A percentile compares a stretch with the other conserved stretches of the same genome.
These are phyloP conservation scores for Cheilosia urbana DNA, from an alignment of 2,888 invertebrate genomes.

Conservation along the genomic window DNA sequence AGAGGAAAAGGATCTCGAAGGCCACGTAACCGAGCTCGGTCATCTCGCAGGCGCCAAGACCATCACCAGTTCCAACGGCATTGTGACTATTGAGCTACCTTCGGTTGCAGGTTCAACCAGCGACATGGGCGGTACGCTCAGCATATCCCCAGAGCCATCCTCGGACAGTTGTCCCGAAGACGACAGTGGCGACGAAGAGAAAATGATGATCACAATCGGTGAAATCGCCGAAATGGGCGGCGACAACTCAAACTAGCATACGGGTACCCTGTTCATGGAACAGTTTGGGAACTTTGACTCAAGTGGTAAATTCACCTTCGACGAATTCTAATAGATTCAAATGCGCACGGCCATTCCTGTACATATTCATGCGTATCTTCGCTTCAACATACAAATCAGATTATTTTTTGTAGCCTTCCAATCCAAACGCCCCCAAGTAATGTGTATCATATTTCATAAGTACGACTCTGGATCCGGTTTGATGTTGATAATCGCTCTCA, in stretches of 20 bases:
- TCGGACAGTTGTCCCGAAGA: constrained; percentile 78
- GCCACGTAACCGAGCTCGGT: constrained; percentile 37
- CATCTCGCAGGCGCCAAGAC: constrained; percentile 77
- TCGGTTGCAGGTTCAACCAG: constrained; percentile 81
- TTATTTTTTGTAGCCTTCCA: constrained; percentile 35
- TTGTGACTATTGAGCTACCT: constrained; percentile 82
- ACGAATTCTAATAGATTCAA: constrained; percentile 80
- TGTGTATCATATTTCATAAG: constrained; percentile 42
- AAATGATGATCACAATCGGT: constrained; percentile 81
- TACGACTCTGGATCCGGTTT: constrained; percentile 13
- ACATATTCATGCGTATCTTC: constrained; percentile 58
- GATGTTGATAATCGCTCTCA: constrained; percentile 35
- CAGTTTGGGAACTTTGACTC: constrained; percentile 77
- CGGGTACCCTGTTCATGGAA: constrained; percentile 83
- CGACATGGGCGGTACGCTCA: constrained; percentile 68
- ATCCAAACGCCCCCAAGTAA: background rate
- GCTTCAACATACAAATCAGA: constrained; percentile 52
- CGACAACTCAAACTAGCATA: constrained; percentile 83
- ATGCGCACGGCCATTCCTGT: constrained; percentile 57
- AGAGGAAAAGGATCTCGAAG: constrained; percentile 77
- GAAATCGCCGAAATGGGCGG: constrained; percentile 78
- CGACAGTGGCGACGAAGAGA: constrained; percentile 81
- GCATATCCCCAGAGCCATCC: constrained; percentile 74
- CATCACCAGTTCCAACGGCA: constrained; percentile 79
- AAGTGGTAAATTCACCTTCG: constrained; percentile 79